Evolutionary conservation across 2,113 vertebrate genomes (phyloP).

Genomic region (Xenopus borealis): DNA sequence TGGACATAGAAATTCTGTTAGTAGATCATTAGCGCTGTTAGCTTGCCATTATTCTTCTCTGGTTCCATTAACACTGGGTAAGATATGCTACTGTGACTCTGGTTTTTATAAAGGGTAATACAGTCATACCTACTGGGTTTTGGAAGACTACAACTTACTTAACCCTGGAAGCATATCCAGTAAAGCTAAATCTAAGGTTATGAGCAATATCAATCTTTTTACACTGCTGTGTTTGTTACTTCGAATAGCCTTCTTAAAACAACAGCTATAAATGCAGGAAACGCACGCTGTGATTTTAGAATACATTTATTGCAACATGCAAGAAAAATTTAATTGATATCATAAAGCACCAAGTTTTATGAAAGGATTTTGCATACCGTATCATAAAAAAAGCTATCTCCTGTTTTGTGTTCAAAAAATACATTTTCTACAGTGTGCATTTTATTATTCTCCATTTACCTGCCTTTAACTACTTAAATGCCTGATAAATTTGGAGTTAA

Average conservation of each 20-base stretch:
- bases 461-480: no score
- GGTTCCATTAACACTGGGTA: neutral
- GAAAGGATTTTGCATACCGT: conserved; percentile 29
- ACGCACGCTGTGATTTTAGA: conserved; percentile 26
- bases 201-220: conserved; percentile 9
- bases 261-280: conserved; percentile 33
- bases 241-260: conserved; percentile 18
- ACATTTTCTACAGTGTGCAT: conserved; percentile 3
- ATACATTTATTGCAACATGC: conserved; percentile 25
- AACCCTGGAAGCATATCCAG: conserved; percentile 1
- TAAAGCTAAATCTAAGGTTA: conserved; percentile 6
- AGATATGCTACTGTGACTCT: neutral
- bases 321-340: conserved; percentile 38
- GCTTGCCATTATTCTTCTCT: conserved; percentile 2
- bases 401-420: conserved; percentile 12
- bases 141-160: neutral
- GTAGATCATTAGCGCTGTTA: conserved; percentile 24
- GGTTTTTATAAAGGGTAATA: neutral
- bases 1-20: conserved; percentile 23
- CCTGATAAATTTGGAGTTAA: no score
- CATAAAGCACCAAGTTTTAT: conserved; percentile 29
- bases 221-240: conserved; percentile 1
- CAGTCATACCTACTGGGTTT: neutral
- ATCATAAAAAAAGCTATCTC: conserved; percentile 11
- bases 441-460: no score